A percentile compares a stretch with the other conserved stretches of the same genome.
phyloP scores from a whole-genome alignment of 2,113 vertebrate species.

The Leucopsar rothschildi region DNA sequence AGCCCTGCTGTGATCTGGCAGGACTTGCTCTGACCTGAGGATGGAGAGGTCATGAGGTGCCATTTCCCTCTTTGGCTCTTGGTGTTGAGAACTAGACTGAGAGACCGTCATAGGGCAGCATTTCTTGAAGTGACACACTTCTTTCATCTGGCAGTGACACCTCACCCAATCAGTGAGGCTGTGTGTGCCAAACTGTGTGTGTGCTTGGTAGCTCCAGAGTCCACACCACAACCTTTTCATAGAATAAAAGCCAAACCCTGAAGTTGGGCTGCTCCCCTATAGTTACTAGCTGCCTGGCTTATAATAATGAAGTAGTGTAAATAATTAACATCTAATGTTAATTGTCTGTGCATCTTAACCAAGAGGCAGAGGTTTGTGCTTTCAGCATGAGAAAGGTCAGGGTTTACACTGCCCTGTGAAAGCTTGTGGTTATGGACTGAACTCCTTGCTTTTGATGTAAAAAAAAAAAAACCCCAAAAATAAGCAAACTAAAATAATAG shows the following conservation, averaged over 20 bases:
- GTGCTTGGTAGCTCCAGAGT: not conserved
- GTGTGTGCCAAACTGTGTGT: fast-evolving
- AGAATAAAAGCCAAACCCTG: not conserved
- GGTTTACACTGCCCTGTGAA: not conserved
- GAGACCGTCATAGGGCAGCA: not conserved
- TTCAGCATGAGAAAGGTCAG: not conserved
- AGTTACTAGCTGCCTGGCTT: not conserved
- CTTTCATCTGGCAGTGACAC: not conserved
- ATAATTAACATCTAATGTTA: not conserved
- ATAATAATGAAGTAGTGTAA: not conserved
- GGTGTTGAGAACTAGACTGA: not conserved
- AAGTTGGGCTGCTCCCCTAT: fast-evolving
- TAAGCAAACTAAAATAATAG: not conserved
- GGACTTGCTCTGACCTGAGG: not conserved
- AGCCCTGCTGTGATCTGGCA: not conserved
- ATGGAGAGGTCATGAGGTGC: not conserved
- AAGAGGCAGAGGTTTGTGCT: not conserved
- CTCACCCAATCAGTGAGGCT: not conserved
- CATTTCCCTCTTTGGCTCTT: not conserved
- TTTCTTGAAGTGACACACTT: not conserved
- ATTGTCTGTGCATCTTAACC: not conserved
- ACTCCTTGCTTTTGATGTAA: not conserved
- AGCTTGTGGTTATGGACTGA: not conserved
- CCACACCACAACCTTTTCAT: not conserved
- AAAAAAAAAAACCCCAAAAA: not conserved